Evolutionary conservation across 2,797 vertebrate species (phyloP), one percentile per base, ranked within the genome.

Genomic region (Melopsittacus undulatus): DNA sequence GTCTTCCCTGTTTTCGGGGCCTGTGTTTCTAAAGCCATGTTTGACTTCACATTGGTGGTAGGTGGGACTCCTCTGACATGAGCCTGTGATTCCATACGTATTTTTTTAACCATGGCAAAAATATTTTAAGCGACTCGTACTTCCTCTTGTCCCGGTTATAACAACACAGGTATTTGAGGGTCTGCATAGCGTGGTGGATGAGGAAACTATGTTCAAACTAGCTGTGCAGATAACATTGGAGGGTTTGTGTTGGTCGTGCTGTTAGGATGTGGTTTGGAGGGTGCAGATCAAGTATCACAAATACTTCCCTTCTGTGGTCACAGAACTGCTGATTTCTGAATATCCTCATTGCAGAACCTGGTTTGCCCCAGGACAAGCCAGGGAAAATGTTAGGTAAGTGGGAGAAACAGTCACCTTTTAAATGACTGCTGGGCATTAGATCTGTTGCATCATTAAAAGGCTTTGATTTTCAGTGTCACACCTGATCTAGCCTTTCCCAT

Each of bases 321-420:
- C 30, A 46, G 27, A n/a, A 10, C 9, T 63, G 68, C 48, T 32
- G 4, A 0, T 73, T 70, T 51, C 36, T 80, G 40, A 26, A n/a
- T 1, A 1, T 62, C 21, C 11, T 62, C 2, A 0, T 19, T 76
- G 43, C 24, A 26, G 72, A 62, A 21, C 56, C 32, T 57, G 13
- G 3, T 83, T 67, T 51, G 32, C 40, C 11, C 23, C 8, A 11
- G 26, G 45, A 30, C 13, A 57, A 70, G 48, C 13, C 34, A 54
- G 40, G 20, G 61, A 34, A 43, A 48, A 42, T 0, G 0, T 7
- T 29, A 52, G 34, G 4, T 3, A 7, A 29, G 1, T 16, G 19
- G 15, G 6, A 59, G 40, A 22, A 84, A 9, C 0, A 5, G 30
- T 66, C 9, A 2, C 38, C 14, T 61, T 42, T 5, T 15, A 23